Conservation (phyloP, 1,140 invertebrate species). For the Platorchestia sp. region DNA sequence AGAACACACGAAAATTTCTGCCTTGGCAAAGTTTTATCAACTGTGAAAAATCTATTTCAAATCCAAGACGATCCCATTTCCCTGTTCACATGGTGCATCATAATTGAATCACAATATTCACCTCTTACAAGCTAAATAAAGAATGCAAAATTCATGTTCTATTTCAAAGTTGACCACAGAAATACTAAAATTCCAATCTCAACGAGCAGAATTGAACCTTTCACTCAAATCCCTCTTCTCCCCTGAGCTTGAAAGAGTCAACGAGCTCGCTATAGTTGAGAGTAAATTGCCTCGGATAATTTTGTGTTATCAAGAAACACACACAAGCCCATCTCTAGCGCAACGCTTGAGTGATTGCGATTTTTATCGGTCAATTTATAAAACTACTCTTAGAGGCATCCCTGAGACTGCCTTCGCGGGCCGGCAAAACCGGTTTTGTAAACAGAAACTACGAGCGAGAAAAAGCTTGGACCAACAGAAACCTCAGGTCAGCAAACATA, state of each 20-base stretch:
- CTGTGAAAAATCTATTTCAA: too few relatives aligned
- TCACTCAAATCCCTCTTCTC: neutral
- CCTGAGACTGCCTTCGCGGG: neutral
- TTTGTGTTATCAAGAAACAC: neutral
- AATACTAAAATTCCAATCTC: neutral
- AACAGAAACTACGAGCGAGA: neutral
- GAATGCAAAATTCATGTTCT: too few relatives aligned
- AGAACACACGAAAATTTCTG: too few relatives aligned
- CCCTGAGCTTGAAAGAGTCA: neutral
- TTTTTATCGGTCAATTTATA: conserved; percentile 1
- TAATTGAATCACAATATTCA: neutral
- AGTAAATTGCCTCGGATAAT: neutral
- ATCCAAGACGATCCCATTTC: too few relatives aligned
- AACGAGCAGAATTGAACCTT: neutral
- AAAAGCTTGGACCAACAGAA: neutral
- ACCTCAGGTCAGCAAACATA: neutral
- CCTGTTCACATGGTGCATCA: neutral
- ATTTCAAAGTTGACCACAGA: too few relatives aligned
- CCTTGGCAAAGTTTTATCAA: too few relatives aligned
- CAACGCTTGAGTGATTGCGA: neutral
- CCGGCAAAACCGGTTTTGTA: neutral
- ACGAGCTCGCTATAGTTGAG: neutral
- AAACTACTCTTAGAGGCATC: neutral
- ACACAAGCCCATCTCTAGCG: neutral
- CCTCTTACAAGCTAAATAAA: neutral